A percentile compares a stretch with the other conserved stretches of the same genome.
phyloP scores from a whole-genome alignment of 1,140 invertebrate species.

The Gonioctena quinquepunctata region DNA sequence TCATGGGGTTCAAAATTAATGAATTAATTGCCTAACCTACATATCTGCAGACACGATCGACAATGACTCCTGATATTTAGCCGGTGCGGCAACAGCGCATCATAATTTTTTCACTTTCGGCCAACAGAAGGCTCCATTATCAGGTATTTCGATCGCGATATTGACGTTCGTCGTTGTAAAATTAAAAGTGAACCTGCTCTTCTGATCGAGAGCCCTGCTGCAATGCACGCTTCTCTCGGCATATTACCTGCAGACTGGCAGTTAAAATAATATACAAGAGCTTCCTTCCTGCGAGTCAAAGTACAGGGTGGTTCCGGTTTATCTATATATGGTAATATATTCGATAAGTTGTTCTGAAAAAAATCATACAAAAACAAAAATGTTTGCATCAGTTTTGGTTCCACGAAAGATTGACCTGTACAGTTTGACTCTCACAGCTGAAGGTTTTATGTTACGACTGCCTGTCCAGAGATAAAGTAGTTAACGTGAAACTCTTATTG shows the following conservation, averaged over 20 bases:
- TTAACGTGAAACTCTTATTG: too few species aligned
- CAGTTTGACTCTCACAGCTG: too few species aligned
- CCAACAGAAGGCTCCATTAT: neutral
- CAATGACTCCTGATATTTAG: neutral
- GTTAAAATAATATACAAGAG: conserved; percentile 41
- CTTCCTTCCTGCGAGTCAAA: conserved; percentile 31
- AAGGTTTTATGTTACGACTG: too few species aligned
- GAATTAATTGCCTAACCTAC: too few species aligned
- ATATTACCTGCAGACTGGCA: conserved; percentile 23
- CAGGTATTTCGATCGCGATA: neutral
- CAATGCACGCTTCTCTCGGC: conserved; percentile 18
- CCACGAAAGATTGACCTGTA: too few species aligned
- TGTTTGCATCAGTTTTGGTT: too few species aligned
- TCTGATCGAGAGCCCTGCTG: neutral
- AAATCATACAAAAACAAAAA: too few species aligned
- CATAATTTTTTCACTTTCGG: neutral
- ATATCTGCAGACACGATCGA: too few species aligned
- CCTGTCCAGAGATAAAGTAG: too few species aligned
- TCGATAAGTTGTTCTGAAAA: too few species aligned
- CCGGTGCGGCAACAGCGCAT: neutral
- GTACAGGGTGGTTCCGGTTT: neutral
- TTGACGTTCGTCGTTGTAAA: neutral
- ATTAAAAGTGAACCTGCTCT: conserved; percentile 8
- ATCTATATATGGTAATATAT: too few species aligned
- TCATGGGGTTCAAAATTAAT: too few species aligned